Evolutionary conservation across 2,113 vertebrate genomes (phyloP), one percentile per base, ranked within the genome.

Genomic region (Phyllostomus discolor): DNA sequence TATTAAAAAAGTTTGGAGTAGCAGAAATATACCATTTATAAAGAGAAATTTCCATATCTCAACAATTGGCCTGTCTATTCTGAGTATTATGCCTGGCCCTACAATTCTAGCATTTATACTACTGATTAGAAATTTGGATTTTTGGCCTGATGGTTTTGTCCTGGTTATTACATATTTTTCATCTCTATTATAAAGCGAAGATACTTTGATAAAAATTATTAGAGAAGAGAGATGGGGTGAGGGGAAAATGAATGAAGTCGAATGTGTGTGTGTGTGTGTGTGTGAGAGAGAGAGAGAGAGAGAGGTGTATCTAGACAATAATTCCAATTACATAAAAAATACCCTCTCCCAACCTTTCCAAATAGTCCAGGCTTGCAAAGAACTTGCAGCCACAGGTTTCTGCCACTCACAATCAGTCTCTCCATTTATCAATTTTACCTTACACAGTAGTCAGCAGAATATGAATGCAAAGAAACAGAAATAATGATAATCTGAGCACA

Each of bases 381-480:
- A 76, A 95, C 97, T 98, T 97, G 76, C 88, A 96, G 2, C 17
- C 41, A 84, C 78, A 26, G 87, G 59, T 82, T 96, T 95, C 62
- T 97, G 93, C 28, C 96, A 90, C 76, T 98, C 86, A 93, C 96
- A 97, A 97, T 98, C 94, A 97, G 80, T 62, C 57, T 72, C 48
- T 92, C 67, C 95, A 96, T 96, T 97, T 92, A 94, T 97, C 95
- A 98, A 33, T 90, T 97, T 95, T 97, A 96, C 78, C 90, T 97
- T 59, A 67, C 80, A 93, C 50, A 15, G 33, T 7, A 96, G 80
- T 87, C 14, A 0, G 41, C 93, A 87, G 94, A 97, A 97, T 96
- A 96, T 86, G 97, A 97, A 97, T 92, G 72, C 84, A 96, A 97
- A 93, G 86, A 96, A 81, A 96, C 50, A 87, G 22, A 82, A 96